These are phyloP conservation scores for Pygocentrus nattereri DNA, from an alignment of 2,797 vertebrate genomes.

Conservation along the genomic window DNA sequence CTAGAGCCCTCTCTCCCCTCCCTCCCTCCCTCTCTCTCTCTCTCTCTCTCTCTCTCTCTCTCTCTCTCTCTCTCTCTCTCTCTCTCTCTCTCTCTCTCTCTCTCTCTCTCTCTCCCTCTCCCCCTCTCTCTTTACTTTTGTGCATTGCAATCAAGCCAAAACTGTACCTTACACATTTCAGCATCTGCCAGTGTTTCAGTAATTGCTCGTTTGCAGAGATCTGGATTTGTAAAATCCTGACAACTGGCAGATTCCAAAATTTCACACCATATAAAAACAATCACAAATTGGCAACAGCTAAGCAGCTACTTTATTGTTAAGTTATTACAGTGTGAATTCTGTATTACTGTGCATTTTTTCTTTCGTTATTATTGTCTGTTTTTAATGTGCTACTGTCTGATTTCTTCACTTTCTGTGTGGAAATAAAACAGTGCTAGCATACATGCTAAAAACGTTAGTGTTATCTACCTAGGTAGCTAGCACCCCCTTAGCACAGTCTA, in stretches of 20 bases:
- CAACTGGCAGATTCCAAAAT: not conserved
- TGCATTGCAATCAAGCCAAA: constrained; percentile 47
- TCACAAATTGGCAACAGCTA: too few relatives aligned
- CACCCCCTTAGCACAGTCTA: too few relatives aligned
- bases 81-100: constrained; percentile 42
- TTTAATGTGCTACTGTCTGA: too few relatives aligned
- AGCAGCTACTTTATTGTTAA: too few relatives aligned
- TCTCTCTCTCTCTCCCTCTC: not conserved
- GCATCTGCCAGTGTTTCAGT: constrained; percentile 30
- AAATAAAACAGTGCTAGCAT: too few relatives aligned
- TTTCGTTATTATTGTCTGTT: too few relatives aligned
- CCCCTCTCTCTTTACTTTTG: not conserved
- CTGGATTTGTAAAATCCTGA: constrained; percentile 56
- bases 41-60: not conserved
- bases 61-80: constrained; percentile 40
- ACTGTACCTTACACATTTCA: constrained; percentile 66
- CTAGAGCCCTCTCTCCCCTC: constrained; percentile 17
- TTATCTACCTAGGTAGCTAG: too few relatives aligned
- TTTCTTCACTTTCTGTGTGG: too few relatives aligned
- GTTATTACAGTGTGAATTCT: not conserved
- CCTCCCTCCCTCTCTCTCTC: constrained; percentile 19
- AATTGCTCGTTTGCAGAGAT: constrained; percentile 41
- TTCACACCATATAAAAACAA: not conserved
- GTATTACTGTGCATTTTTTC: not conserved
- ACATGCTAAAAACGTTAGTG: too few relatives aligned